Conservation (phyloP, 2,888 invertebrate genomes). For the Embidobia sp. region DNA sequence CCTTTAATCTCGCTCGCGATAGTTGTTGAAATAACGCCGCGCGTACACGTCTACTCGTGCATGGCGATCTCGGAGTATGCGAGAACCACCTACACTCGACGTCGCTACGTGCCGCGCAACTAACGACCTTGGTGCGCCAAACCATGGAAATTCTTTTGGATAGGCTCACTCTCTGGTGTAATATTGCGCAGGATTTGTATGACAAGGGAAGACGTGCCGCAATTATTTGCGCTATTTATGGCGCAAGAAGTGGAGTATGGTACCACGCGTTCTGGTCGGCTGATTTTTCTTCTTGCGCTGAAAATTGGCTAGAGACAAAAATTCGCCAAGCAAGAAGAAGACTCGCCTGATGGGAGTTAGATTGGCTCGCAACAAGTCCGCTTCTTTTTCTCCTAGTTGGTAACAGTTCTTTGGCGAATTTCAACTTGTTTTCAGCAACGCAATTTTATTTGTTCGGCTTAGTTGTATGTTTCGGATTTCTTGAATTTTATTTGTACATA, state of each 20-base stretch:
- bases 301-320: too few species aligned
- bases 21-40: conserved; percentile 41
- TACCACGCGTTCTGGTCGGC: conserved; percentile 16
- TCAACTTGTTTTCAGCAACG: too few species aligned
- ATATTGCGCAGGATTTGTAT: conserved; percentile 43
- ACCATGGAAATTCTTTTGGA: conserved; percentile 53
- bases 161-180: conserved; percentile 34
- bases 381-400: too few species aligned
- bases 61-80: conserved; percentile 27
- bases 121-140: conserved; percentile 58
- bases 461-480: too few species aligned
- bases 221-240: conserved; percentile 36
- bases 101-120: conserved; percentile 33
- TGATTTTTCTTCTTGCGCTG: background rate
- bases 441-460: too few species aligned
- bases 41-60: conserved; percentile 45
- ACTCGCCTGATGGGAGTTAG: too few species aligned
- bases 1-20: conserved; percentile 44
- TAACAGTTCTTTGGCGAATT: too few species aligned
- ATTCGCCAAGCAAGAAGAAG: too few species aligned
- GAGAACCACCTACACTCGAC: conserved; percentile 53
- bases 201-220: conserved; percentile 35
- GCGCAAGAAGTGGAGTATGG: conserved; percentile 3
- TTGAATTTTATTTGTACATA: too few species aligned
- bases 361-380: too few species aligned